Evolutionary conservation across 92 coral and sea anemone genomes (phyloP), one percentile per base, ranked within the genome.

Genomic region (Bergia puertoricense): DNA sequence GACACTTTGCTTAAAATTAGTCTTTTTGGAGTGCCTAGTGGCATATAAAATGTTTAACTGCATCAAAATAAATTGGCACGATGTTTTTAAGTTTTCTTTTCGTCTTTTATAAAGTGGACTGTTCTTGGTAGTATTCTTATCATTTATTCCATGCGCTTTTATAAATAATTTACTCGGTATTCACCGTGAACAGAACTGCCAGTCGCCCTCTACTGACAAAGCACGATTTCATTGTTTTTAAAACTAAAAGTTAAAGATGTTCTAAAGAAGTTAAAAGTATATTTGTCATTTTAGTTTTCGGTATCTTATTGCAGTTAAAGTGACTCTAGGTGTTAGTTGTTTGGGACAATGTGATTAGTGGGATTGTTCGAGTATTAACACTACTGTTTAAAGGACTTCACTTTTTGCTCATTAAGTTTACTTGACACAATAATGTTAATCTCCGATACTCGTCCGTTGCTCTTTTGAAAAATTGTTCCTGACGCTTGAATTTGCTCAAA

Each of bases 121-220:
- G 16, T 36, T 51, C 54, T 36, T 8, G 66, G 3, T 14, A 0
- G 65, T 37, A 23, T 30, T 43, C 78, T 84, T 72, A 84, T 84
- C 77, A 84, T 20, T 18, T 71, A 84, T 84, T 84, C 87, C 87
- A 84, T 71, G 87, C 65, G 87, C 68, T 84, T 22, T 44, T 71
- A 71, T 84, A 23, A 84, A 84, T 84, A 84, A 84, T 84, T 84
- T 45, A 84, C 36, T 18, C 22, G 41, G n/a, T 45, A 67, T 84
- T 37, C 78, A 45, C 41, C 67, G 67, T 13, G 7, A 14, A 50
- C 23, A 13, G 42, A 6, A 14, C 23, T 15, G 48, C 9, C 39
- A 30, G 20, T 41, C 86, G 57, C 41, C 45, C 38, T 44, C 15
- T 43, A 76, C 48, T 43, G 38, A 39, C 79, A 43, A 20, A 39